These are phyloP conservation scores for Tanypteryx hageni DNA, from an alignment of 2,888 invertebrate genomes.

Conservation along the genomic window DNA sequence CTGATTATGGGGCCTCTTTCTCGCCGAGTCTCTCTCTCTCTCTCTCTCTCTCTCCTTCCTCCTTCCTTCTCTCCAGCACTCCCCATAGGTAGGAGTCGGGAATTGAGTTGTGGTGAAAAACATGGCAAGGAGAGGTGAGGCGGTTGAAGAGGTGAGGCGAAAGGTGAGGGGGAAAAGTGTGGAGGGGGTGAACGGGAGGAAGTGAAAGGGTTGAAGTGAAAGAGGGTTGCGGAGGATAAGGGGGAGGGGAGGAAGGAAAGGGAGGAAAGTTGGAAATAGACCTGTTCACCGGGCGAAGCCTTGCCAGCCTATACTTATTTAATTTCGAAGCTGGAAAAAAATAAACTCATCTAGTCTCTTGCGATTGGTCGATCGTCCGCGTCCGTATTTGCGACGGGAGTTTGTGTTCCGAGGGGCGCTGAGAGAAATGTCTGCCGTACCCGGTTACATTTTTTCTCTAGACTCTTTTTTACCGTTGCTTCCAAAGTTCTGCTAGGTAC, in stretches of 20 bases:
- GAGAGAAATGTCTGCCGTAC: neutral
- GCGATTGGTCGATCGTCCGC: neutral
- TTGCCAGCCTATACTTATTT: neutral
- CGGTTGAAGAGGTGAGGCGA: slow-evolving; percentile 19
- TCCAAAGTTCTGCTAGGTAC: neutral
- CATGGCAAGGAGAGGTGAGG: slow-evolving; percentile 9
- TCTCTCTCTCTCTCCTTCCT: neutral
- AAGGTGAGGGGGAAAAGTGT: neutral
- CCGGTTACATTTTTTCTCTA: neutral
- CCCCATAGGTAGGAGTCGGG: slow-evolving; percentile 11
- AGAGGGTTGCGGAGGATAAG: neutral
- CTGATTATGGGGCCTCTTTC: slow-evolving; percentile 44
- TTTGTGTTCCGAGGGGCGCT: neutral
- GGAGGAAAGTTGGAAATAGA: neutral
- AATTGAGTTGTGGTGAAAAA: slow-evolving; percentile 59
- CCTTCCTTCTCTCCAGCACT: no score
- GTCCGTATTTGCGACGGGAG: neutral
- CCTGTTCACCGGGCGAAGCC: neutral
- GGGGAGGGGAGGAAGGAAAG: neutral
- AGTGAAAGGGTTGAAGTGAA: neutral
- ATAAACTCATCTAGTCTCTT: neutral
- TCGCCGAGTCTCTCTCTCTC: neutral
- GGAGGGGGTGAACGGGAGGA: neutral
- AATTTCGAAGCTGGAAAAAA: neutral
- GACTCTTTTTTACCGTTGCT: neutral